These are phyloP conservation scores for Dryoscopus gambensis DNA, from an alignment of 2,113 vertebrate species.

Conservation along the genomic window DNA sequence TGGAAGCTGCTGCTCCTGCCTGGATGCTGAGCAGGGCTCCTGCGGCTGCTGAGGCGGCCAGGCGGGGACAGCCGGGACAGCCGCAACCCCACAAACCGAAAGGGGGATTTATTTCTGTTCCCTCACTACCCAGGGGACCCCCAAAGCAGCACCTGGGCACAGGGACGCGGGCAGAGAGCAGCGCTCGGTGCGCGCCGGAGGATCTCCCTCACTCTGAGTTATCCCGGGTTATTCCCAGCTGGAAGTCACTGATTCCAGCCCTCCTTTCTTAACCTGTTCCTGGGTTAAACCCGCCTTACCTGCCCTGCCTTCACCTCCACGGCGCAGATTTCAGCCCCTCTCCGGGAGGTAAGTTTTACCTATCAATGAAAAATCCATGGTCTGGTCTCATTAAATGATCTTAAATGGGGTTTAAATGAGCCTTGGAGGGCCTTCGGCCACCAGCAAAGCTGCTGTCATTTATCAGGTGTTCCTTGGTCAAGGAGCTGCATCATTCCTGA, in stretches of 20 bases:
- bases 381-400: neutral
- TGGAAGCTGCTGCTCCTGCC: neutral
- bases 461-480: neutral
- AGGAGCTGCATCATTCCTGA: neutral
- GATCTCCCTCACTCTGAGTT: neutral
- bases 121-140: too few species aligned
- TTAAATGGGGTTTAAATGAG: neutral
- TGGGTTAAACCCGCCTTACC: neutral
- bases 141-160: neutral
- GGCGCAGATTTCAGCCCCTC: neutral
- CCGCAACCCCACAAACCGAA: too few species aligned
- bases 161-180: neutral
- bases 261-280: neutral
- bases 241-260: neutral
- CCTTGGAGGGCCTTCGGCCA: neutral
- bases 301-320: neutral
- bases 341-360: neutral
- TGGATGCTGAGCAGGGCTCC: neutral
- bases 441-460: neutral
- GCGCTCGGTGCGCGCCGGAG: neutral
- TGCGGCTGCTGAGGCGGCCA: neutral
- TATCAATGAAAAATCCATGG: neutral
- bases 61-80: neutral
- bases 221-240: neutral
- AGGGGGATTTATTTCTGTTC: neutral